Conservation (phyloP, 2,797 vertebrate genomes). For the Enteromius fasciolatus region DNA sequence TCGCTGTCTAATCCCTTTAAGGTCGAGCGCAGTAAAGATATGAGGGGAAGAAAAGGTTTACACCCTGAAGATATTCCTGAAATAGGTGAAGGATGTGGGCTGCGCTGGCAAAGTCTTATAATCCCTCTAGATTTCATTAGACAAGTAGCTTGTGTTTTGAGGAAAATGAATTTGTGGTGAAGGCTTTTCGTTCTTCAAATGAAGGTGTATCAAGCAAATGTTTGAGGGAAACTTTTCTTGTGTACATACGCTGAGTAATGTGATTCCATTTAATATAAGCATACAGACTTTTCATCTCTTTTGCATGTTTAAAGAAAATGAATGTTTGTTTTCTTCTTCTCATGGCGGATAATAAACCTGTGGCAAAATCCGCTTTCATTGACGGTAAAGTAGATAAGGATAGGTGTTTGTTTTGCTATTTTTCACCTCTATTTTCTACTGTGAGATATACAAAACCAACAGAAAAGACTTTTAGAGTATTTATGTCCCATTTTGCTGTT, state of each 20-base stretch:
- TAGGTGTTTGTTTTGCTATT: constrained; percentile 29
- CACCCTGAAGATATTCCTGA: constrained; percentile 58
- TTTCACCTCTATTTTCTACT: neutral
- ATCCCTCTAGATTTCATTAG: constrained; percentile 65
- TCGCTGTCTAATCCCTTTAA: constrained; percentile 51
- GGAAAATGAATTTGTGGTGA: constrained; percentile 61
- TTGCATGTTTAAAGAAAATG: constrained; percentile 48
- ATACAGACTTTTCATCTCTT: constrained; percentile 40
- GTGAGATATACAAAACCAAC: constrained; percentile 11
- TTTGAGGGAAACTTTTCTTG: constrained; percentile 52
- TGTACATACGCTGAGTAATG: constrained; percentile 35
- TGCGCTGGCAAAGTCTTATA: constrained; percentile 55
- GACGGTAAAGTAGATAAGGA: constrained; percentile 22
- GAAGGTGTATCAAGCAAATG: constrained; percentile 55
- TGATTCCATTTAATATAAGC: constrained; percentile 48
- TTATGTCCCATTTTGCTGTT: constrained; percentile 34
- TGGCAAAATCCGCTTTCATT: constrained; percentile 42
- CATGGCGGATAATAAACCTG: constrained; percentile 38
- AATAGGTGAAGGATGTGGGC: constrained; percentile 62
- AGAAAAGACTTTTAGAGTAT: constrained; percentile 9
- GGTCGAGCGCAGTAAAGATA: constrained; percentile 52
- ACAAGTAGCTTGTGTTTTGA: constrained; percentile 63
- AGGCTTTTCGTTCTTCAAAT: constrained; percentile 49
- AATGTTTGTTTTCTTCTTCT: constrained; percentile 51
- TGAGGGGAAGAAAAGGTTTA: constrained; percentile 47